These are phyloP conservation scores for Thaumatotibia leucotreta DNA, from an alignment of 1,140 invertebrate species.

Conservation along the genomic window DNA sequence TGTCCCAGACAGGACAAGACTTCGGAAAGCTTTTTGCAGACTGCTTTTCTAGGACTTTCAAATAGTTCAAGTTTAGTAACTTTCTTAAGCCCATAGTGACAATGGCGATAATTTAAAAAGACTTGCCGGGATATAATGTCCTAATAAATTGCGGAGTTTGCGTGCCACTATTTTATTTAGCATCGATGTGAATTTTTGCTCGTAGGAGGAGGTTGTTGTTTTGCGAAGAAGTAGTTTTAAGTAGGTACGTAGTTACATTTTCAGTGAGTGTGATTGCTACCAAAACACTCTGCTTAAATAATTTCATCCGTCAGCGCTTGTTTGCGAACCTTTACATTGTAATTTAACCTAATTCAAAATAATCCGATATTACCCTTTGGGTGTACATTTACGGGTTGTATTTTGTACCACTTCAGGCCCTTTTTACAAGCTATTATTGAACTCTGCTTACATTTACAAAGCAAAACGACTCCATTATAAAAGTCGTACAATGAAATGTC, in stretches of 20 bases:
- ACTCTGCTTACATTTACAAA: background rate
- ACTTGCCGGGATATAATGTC: background rate
- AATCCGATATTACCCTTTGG: too few relatives aligned
- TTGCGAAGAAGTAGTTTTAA: too few relatives aligned
- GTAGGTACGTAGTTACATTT: too few relatives aligned
- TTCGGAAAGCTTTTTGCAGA: background rate
- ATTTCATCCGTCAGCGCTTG: too few relatives aligned
- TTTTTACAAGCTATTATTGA: background rate
- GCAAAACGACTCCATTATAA: background rate
- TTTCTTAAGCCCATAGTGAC: background rate
- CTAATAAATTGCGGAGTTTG: background rate
- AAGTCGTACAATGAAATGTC: background rate
- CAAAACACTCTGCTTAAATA: too few relatives aligned
- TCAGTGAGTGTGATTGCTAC: too few relatives aligned
- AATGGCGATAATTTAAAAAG: background rate
- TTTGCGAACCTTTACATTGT: too few relatives aligned
- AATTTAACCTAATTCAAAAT: too few relatives aligned
- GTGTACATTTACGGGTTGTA: background rate
- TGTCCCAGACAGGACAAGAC: background rate
- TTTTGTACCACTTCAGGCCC: background rate
- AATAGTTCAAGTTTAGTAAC: conserved; percentile 1
- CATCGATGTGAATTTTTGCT: too few relatives aligned
- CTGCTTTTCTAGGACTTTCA: background rate
- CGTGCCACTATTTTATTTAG: too few relatives aligned
- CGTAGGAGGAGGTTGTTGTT: too few relatives aligned